Conservation (phyloP, 2,113 vertebrate genomes). For the Ivindomyrus marchei region DNA sequence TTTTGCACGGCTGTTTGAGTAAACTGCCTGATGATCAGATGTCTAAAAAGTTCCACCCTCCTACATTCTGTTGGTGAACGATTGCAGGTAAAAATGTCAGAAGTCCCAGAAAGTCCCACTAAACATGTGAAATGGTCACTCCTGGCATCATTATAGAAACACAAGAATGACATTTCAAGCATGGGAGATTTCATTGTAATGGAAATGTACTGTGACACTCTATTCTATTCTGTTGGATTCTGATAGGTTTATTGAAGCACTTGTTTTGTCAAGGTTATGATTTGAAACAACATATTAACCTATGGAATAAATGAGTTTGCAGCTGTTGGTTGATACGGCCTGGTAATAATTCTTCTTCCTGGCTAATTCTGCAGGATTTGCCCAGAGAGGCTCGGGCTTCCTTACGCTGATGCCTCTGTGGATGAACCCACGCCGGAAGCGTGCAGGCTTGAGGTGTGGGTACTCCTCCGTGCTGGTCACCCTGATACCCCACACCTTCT, state of each 20-base stretch:
- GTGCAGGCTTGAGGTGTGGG: slow-evolving; percentile 78
- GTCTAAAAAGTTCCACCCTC: neutral
- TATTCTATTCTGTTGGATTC: neutral
- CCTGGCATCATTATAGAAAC: neutral
- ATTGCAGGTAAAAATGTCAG: neutral
- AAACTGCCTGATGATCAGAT: neutral
- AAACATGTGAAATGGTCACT: neutral
- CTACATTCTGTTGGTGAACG: neutral
- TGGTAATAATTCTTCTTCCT: neutral
- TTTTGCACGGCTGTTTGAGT: neutral
- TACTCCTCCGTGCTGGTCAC: slow-evolving; percentile 85
- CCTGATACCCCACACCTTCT: slow-evolving; percentile 76
- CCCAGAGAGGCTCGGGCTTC: neutral
- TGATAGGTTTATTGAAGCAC: neutral
- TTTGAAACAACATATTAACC: neutral
- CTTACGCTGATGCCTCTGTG: slow-evolving; percentile 76
- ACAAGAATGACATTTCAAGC: neutral
- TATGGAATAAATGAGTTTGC: neutral
- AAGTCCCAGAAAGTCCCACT: neutral
- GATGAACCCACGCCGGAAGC: slow-evolving; percentile 74
- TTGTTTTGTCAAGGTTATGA: neutral
- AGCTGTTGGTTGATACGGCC: neutral
- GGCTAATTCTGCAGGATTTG: neutral
- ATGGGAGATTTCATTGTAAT: neutral
- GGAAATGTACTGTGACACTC: neutral